These are phyloP conservation scores for Pelobates fuscus DNA, from an alignment of 2,113 vertebrate species.

Conservation along the genomic window DNA sequence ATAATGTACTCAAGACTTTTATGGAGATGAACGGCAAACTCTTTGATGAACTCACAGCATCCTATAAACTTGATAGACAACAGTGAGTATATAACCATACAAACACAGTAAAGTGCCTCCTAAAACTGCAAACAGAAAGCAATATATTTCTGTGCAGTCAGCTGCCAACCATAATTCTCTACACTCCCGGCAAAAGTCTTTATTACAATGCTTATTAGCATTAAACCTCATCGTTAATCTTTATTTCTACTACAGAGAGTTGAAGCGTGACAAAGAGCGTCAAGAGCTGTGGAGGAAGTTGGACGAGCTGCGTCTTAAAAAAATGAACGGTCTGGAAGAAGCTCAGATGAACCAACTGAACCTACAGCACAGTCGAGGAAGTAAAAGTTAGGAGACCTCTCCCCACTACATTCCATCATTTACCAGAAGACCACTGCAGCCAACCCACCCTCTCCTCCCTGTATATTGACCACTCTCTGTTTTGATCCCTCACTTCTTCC, in stretches of 20 bases:
- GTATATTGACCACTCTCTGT: constrained; percentile 4
- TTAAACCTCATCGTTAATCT: background rate
- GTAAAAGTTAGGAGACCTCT: constrained; percentile 66
- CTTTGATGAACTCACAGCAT: constrained; percentile 90
- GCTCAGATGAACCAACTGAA: constrained; percentile 59
- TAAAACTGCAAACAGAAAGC: no score
- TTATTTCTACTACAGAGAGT: constrained; percentile 69
- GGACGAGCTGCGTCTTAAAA: constrained; percentile 82
- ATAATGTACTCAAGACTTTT: constrained; percentile 92
- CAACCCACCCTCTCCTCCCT: constrained; percentile 49
- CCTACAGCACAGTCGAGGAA: constrained; percentile 67
- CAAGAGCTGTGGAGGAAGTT: constrained; percentile 82
- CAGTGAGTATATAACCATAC: constrained; percentile 72
- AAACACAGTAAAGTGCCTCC: no score
- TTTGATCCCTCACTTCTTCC: constrained; percentile 38
- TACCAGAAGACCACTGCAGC: constrained; percentile 49
- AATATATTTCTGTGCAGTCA: no score
- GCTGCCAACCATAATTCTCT: no score
- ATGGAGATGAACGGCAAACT: constrained; percentile 95
- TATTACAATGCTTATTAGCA: no score
- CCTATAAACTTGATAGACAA: constrained; percentile 93
- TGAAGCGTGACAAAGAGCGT: constrained; percentile 82
- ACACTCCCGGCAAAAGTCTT: no score
- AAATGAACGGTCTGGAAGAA: constrained; percentile 80
- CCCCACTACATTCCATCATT: constrained; percentile 58